Evolutionary conservation across 2,797 vertebrate genomes (phyloP).

Genomic region (Gallinago stenura): DNA sequence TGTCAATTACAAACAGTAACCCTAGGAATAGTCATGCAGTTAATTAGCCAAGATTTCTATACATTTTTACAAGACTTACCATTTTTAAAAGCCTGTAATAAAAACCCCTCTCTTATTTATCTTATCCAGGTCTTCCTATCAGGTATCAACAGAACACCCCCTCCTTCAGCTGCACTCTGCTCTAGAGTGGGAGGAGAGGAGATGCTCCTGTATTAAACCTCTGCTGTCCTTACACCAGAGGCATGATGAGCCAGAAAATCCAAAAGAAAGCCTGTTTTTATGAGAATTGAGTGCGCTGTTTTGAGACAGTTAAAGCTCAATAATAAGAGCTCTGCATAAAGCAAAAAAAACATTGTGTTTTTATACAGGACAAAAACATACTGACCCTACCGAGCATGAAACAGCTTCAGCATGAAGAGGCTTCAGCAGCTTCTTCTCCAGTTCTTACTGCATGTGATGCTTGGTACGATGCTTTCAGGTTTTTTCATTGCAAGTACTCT

Average conservation of each 20-base stretch:
- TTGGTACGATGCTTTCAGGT: not conserved
- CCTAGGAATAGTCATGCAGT: not conserved
- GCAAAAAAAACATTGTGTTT: not conserved
- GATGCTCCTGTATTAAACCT: not conserved
- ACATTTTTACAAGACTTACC: rapidly evolving
- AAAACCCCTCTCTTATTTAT: not conserved
- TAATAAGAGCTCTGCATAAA: not conserved
- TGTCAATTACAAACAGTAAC: not conserved
- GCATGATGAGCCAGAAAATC: not conserved
- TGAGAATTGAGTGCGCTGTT: not conserved
- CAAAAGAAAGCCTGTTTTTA: not conserved
- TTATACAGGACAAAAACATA: not conserved
- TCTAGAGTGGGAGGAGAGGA: not conserved
- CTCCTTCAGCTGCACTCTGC: not conserved
- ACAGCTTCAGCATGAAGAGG: not conserved
- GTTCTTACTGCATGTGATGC: not conserved
- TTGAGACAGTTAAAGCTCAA: not conserved
- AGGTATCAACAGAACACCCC: not conserved
- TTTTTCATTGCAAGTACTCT: not conserved
- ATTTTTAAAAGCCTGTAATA: not conserved
- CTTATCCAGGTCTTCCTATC: not conserved
- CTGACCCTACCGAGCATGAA: not conserved
- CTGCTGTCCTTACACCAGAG: not conserved
- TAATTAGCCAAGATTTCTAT: not conserved
- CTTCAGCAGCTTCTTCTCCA: not conserved